Conservation (phyloP, 2,888 invertebrate species). For the Baccha elongata region DNA sequence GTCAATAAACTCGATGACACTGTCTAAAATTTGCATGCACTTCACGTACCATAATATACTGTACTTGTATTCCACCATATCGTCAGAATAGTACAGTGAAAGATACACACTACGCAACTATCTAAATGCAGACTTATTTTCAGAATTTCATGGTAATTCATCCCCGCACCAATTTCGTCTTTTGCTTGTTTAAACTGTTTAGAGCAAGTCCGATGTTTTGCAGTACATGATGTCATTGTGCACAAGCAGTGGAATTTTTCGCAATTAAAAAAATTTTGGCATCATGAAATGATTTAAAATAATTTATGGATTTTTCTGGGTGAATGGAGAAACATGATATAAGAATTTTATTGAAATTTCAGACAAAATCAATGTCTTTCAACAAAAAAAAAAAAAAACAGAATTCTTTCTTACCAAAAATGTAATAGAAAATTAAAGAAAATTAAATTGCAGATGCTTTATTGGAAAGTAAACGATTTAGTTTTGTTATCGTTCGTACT, state of each 20-base stretch:
- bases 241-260: slow-evolving; percentile 17
- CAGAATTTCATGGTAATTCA: slow-evolving; percentile 36
- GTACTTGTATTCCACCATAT: not conserved
- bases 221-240: slow-evolving; percentile 35
- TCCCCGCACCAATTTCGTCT: not conserved
- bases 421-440: too few relatives aligned
- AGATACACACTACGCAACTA: not conserved
- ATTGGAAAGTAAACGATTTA: too few relatives aligned
- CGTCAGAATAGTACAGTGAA: not conserved
- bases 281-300: slow-evolving; percentile 11
- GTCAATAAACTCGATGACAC: slow-evolving; percentile 63
- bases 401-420: too few relatives aligned
- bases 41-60: slow-evolving; percentile 40
- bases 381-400: too few relatives aligned
- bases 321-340: too few relatives aligned
- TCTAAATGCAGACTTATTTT: too few relatives aligned
- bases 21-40: slow-evolving; percentile 46
- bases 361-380: too few relatives aligned
- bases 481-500: too few relatives aligned
- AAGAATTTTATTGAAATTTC: too few relatives aligned
- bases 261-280: slow-evolving; percentile 31
- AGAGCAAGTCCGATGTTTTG: slow-evolving; percentile 16
- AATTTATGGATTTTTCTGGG: too few relatives aligned
- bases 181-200: not conserved
- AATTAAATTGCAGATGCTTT: too few relatives aligned